Conservation (phyloP, 2,888 invertebrate genomes). For the Cheilosia vulpina region DNA sequence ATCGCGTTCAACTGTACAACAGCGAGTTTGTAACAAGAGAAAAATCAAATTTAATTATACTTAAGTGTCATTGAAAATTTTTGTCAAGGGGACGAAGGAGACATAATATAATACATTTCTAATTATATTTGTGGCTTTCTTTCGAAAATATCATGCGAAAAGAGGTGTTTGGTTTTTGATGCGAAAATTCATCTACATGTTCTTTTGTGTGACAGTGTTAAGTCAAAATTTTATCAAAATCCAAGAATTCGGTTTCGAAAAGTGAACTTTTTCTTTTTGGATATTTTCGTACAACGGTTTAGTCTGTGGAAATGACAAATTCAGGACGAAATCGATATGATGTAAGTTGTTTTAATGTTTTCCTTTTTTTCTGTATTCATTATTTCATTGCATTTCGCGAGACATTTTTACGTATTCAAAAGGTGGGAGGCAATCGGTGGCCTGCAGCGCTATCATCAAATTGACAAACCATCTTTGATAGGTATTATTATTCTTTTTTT, state of each 20-base stretch:
- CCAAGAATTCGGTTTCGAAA: slow-evolving; percentile 20
- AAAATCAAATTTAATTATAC: slow-evolving; percentile 63
- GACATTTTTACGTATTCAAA: background rate
- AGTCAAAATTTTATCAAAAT: slow-evolving; percentile 14
- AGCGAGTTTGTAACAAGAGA: slow-evolving; percentile 20
- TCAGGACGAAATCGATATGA: slow-evolving; percentile 74
- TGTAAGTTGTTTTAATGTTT: slow-evolving; percentile 59
- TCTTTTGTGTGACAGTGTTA: slow-evolving; percentile 41
- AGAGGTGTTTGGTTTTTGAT: slow-evolving; percentile 29
- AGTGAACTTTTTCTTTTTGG: slow-evolving; percentile 5
- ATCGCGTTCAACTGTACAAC: slow-evolving; percentile 29
- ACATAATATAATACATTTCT: slow-evolving; percentile 1
- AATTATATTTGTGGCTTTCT: slow-evolving; percentile 25
- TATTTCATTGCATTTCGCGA: slow-evolving; percentile 8
- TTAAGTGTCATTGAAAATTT: slow-evolving; percentile 64
- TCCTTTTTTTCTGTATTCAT: slow-evolving; percentile 21
- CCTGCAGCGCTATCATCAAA: slow-evolving; percentile 3
- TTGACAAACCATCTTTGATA: slow-evolving; percentile 17
- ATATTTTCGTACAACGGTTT: slow-evolving; percentile 17
- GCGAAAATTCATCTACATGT: slow-evolving; percentile 43
- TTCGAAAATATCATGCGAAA: slow-evolving; percentile 1
- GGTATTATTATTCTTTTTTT: background rate
- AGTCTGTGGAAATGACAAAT: slow-evolving; percentile 70
- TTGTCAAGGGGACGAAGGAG: slow-evolving; percentile 35
- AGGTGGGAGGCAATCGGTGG: background rate